A percentile compares a stretch with the other conserved stretches of the same genome.
Evolutionary conservation across 2,888 invertebrate genomes (phyloP).

Genomic region (Epinotia brunnichana): DNA sequence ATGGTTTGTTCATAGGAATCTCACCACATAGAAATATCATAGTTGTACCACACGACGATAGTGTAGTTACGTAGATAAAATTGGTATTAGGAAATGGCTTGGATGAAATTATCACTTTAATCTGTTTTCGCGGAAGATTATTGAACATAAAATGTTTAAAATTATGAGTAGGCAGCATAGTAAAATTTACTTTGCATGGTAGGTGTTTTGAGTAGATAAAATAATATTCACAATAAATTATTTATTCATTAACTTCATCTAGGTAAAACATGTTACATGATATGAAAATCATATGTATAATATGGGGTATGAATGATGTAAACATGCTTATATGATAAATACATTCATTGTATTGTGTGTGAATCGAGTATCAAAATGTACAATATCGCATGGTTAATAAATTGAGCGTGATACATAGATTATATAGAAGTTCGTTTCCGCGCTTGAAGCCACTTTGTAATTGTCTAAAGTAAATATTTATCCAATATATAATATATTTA

Average conservation of each 20-base stretch:
- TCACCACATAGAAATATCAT: conserved; percentile 34
- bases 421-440: conserved; percentile 72
- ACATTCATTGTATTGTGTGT: conserved; percentile 61
- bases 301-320: conserved; percentile 65
- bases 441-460: conserved; percentile 79
- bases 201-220: conserved; percentile 67
- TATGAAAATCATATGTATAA: conserved; percentile 72
- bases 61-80: conserved; percentile 36
- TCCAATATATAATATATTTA: conserved; percentile 72
- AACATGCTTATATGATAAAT: conserved; percentile 67
- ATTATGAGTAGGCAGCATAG: conserved; percentile 72
- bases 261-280: conserved; percentile 70
- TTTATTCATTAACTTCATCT: conserved; percentile 64
- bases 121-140: conserved; percentile 61
- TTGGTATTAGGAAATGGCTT: conserved; percentile 38
- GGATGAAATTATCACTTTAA: conserved; percentile 30
- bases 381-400: conserved; percentile 65
- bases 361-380: conserved; percentile 63
- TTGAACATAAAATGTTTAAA: conserved; percentile 73
- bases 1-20: conserved; percentile 41
- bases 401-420: conserved; percentile 67
- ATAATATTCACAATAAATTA: conserved; percentile 60
- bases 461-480: conserved; percentile 81
- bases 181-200: conserved; percentile 76
- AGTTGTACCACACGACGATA: conserved; percentile 34